These are phyloP conservation scores for Ambastaia sidthimunki DNA, from an alignment of 2,797 vertebrate species.

Conservation along the genomic window DNA sequence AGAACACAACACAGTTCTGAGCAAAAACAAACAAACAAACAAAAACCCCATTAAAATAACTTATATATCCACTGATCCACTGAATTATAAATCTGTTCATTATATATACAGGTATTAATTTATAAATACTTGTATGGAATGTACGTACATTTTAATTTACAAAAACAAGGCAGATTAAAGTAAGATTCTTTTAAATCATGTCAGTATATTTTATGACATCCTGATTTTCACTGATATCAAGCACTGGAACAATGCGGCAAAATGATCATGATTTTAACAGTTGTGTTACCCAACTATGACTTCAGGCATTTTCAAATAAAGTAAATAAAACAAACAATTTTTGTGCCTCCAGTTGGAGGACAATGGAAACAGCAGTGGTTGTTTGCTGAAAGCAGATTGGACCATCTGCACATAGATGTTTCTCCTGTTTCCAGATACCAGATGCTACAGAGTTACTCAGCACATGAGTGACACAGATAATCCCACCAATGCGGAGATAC, in stretches of 20 bases:
- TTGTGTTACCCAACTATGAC: not conserved
- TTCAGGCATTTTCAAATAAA: not conserved
- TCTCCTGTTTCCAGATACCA: not conserved
- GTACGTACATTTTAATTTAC: conserved; percentile 63
- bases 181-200: conserved; percentile 56
- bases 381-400: not conserved
- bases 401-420: not conserved
- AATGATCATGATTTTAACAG: not conserved
- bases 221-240: conserved; percentile 10
- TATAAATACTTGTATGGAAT: conserved; percentile 78
- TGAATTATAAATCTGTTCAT: conserved; percentile 70
- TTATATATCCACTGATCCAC: conserved; percentile 64
- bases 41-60: conserved; percentile 54
- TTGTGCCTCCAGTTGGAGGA: not conserved
- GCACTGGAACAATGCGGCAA: not conserved
- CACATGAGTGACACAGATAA: not conserved
- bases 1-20: too few relatives aligned
- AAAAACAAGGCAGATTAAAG: conserved; percentile 73
- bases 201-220: not conserved
- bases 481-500: not conserved
- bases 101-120: conserved; percentile 63
- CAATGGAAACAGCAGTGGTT: not conserved
- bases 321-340: not conserved
- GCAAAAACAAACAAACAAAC: not conserved
- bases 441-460: not conserved